phyloP scores from a whole-genome alignment of 1,140 invertebrate genomes.

The Dreissena polymorpha region DNA sequence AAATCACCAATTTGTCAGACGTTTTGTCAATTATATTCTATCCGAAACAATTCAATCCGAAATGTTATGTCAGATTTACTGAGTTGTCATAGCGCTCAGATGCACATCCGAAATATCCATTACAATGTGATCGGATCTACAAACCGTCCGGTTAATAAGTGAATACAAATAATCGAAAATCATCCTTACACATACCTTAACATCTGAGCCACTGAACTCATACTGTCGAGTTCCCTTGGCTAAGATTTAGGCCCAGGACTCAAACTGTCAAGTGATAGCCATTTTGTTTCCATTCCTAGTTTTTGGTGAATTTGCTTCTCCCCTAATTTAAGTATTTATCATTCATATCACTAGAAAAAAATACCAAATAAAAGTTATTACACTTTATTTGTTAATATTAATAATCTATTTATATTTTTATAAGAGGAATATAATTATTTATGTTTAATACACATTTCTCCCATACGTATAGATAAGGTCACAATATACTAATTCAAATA shows the following conservation, averaged over 20 bases:
- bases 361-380: no score
- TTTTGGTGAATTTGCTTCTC: neutral
- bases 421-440: no score
- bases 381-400: no score
- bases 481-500: no score
- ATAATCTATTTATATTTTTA: no score
- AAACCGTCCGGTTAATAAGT: neutral
- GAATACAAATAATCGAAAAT: neutral
- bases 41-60: no score
- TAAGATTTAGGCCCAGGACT: conserved; percentile 42
- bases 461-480: no score
- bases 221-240: conserved; percentile 58
- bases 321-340: no score
- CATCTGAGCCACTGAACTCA: conserved; percentile 72
- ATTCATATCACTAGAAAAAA: no score
- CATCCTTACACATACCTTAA: conserved; percentile 62
- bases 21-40: neutral
- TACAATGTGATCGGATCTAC: neutral
- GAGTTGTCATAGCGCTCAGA: conserved; percentile 15
- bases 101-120: neutral
- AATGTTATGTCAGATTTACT: neutral
- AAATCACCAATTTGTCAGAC: neutral
- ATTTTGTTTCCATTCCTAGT: conserved; percentile 53
- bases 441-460: no score
- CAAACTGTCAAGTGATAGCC: conserved; percentile 57